Base-by-base conservation (phyloP, 2,113 vertebrate genomes). In the Sander vitreus region DNA sequence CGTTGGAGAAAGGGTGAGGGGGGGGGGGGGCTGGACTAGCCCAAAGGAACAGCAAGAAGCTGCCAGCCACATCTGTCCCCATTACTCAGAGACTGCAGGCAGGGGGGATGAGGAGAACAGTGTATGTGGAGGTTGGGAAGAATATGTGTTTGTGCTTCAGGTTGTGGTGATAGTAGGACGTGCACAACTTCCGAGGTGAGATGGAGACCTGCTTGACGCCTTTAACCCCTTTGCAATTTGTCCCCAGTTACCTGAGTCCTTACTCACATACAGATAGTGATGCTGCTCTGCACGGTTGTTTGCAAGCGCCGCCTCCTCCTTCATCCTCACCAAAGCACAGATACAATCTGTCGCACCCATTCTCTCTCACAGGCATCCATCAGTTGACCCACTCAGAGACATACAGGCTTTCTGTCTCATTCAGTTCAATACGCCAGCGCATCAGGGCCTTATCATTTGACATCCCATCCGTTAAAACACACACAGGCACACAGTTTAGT, bases 11-110 rank as follows among this genome's bases (percentile, higher is more conserved):
- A 62, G n/a, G 36, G 64, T 25, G 25, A 11, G 0, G 7, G 25
- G 19, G 12, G 51, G 36, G 11, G 79, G 63, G 76, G 53, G 39
- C 9, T 30, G 87, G 81, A 82, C 65, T 54, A 83, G 83, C 78
- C 89, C 76, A 77, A 83, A 88, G 88, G 90, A 92, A 93, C 87
- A 89, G 90, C 86, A 86, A 93, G 89, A 89, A 89, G 83, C 90
- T 89, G 85, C 87, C 73, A 83, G 86, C 89, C 90, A 11, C 39
- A 92, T 93, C 93, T 93, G 92, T 91, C 87, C 85, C 85, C 85
- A 91, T 93, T 92, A 93, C 86, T 92, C 86, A 91, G 85, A 83
- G 70, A 72, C 84, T 76, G 71, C 73, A 63, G 76, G 73, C 51
- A 47, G 80, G 69, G 59, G n/a, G 10, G 27, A 19, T 16, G 63